These are phyloP conservation scores for Meiosimyza decipiens DNA, from an alignment of 2,888 invertebrate genomes.

Conservation along the genomic window DNA sequence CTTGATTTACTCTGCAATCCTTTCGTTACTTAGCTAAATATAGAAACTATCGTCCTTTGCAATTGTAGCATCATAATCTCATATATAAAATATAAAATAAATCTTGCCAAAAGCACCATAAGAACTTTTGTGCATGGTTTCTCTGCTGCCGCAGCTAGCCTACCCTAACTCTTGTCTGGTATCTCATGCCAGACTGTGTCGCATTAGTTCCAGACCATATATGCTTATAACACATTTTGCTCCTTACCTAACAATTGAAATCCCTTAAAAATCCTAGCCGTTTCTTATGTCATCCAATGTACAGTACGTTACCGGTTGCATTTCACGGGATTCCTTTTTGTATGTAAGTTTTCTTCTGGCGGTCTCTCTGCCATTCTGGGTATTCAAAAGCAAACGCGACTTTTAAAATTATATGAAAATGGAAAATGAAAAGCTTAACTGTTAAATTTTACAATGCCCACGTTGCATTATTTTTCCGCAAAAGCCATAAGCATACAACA, in stretches of 20 bases:
- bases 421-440: conserved; percentile 24
- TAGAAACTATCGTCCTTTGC: conserved; percentile 2
- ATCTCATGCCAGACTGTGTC: conserved; percentile 23
- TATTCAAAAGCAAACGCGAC: conserved; percentile 11
- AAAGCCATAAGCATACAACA: conserved; percentile 21
- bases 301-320: conserved; percentile 44
- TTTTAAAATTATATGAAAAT: conserved; percentile 29
- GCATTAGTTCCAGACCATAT: conserved; percentile 37
- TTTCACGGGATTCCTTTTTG: conserved; percentile 15
- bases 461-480: conserved; percentile 58
- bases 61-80: conserved; percentile 26
- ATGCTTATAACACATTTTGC: conserved; percentile 13
- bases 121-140: not conserved
- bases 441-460: conserved; percentile 59
- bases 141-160: not conserved
- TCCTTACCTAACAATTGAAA: not conserved
- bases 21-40: conserved; percentile 6
- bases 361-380: not conserved
- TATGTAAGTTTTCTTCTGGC: conserved; percentile 31
- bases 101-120: conserved; percentile 17
- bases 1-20: conserved; percentile 25
- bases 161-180: not conserved
- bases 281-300: conserved; percentile 25
- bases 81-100: conserved; percentile 32
- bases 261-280: conserved; percentile 15